Conservation (phyloP, 2,113 vertebrate genomes). For the Pteruthius melanotis region DNA sequence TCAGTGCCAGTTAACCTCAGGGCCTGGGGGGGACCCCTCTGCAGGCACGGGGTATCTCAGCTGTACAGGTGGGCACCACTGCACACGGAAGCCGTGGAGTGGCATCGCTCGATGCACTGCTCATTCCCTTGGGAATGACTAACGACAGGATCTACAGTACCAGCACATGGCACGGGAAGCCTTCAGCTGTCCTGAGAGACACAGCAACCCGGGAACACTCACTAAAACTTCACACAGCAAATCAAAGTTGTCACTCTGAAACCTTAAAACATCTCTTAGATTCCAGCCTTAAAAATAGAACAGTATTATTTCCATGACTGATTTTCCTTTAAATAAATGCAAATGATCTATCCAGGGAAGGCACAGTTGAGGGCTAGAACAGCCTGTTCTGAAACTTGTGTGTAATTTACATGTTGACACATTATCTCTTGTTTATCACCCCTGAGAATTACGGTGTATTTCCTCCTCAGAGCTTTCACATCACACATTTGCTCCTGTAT, state of each 20-base stretch:
- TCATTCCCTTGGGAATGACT: accelerated
- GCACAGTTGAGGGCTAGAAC: not conserved
- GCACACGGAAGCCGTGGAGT: not conserved
- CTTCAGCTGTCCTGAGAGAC: not conserved
- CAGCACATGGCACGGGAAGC: not conserved
- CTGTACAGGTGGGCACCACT: not conserved
- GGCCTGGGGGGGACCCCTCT: not conserved
- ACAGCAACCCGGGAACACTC: not conserved
- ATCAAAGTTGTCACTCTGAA: not conserved
- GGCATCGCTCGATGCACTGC: not conserved
- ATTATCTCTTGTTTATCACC: not conserved
- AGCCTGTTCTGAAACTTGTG: not conserved
- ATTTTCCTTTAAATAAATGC: constrained; percentile 36
- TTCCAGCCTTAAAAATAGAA: constrained; percentile 38
- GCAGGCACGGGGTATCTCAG: not conserved
- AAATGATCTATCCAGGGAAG: not conserved
- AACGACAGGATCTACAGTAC: not conserved
- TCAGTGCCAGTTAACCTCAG: not conserved
- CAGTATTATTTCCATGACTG: not conserved
- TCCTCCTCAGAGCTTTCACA: not conserved
- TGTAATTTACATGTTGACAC: constrained; percentile 7
- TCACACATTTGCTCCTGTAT: not conserved
- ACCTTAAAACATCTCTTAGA: constrained; percentile 5
- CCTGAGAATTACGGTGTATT: not conserved
- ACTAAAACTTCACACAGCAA: not conserved